Evolutionary conservation across 2,797 vertebrate genomes (phyloP).

Genomic region (Gymnodraco acuticeps): DNA sequence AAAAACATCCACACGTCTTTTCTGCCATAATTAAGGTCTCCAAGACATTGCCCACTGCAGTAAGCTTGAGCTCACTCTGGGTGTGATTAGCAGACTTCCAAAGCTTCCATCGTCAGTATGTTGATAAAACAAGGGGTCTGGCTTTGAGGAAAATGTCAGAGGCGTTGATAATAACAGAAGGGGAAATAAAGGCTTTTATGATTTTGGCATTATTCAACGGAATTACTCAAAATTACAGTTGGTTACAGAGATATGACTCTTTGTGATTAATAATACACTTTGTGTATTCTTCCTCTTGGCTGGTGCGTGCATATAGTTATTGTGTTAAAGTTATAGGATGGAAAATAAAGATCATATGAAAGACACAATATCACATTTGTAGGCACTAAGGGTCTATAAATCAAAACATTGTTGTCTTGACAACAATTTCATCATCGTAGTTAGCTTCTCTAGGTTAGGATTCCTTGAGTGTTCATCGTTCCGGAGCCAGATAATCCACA

Average conservation of each 20-base stretch:
- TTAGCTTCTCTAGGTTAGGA: no score
- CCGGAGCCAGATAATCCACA: no score
- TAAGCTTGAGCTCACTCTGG: slow-evolving; percentile 10
- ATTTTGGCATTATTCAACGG: slow-evolving; percentile 21
- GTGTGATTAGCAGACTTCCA: slow-evolving; percentile 52
- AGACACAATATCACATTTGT: no score
- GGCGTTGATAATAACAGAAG: slow-evolving; percentile 52
- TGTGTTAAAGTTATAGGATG: background rate
- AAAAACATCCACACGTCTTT: background rate
- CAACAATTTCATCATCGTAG: no score
- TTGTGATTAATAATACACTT: background rate
- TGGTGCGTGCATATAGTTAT: no score
- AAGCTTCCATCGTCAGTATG: slow-evolving; percentile 47
- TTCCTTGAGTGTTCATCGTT: no score
- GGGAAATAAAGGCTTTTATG: slow-evolving; percentile 52
- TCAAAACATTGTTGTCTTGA: no score
- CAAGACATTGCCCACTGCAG: slow-evolving; percentile 13
- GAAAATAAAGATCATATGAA: background rate
- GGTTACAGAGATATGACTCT: background rate
- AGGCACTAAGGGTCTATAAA: no score
- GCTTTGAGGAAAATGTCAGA: slow-evolving; percentile 63
- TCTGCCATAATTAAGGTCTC: slow-evolving; percentile 19
- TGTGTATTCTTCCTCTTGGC: background rate
- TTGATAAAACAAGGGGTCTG: slow-evolving; percentile 67
- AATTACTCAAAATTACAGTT: slow-evolving; percentile 9